phyloP scores from a whole-genome alignment of 2,888 invertebrate genomes.

The Andrena praecox region DNA sequence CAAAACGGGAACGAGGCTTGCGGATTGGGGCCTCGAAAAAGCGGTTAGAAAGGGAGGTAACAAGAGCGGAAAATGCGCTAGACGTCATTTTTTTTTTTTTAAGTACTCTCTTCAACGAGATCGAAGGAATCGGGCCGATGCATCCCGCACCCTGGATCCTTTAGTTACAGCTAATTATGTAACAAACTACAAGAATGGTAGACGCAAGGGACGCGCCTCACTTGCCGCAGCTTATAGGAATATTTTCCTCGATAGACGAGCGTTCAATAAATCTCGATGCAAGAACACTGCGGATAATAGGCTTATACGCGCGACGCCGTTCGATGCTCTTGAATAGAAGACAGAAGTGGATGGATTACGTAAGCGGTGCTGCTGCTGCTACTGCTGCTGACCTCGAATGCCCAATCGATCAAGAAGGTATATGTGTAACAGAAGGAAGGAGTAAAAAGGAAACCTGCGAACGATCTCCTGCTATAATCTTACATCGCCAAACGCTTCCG shows the following conservation, averaged over 20 bases:
- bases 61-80: conserved; percentile 35
- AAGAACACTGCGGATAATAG: background rate
- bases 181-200: background rate
- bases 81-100: conserved; percentile 21
- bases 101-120: conserved; percentile 8
- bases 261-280: background rate
- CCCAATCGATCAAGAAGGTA: conserved; percentile 8
- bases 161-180: background rate
- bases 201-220: background rate
- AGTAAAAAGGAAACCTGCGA: background rate
- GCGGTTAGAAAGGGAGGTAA: conserved; percentile 39
- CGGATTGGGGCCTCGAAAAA: conserved; percentile 57
- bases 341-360: conserved; percentile 10
- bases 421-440: background rate
- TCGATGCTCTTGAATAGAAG: background rate
- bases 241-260: background rate
- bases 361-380: conserved; percentile 18
- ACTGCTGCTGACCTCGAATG: conserved; percentile 2
- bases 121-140: conserved; percentile 18
- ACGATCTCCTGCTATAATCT: background rate
- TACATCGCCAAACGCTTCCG: background rate
- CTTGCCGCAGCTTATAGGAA: background rate
- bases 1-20: conserved; percentile 59
- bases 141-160: background rate
- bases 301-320: background rate